phyloP scores from a whole-genome alignment of 2,888 invertebrate genomes.

The Perdita meconis region DNA sequence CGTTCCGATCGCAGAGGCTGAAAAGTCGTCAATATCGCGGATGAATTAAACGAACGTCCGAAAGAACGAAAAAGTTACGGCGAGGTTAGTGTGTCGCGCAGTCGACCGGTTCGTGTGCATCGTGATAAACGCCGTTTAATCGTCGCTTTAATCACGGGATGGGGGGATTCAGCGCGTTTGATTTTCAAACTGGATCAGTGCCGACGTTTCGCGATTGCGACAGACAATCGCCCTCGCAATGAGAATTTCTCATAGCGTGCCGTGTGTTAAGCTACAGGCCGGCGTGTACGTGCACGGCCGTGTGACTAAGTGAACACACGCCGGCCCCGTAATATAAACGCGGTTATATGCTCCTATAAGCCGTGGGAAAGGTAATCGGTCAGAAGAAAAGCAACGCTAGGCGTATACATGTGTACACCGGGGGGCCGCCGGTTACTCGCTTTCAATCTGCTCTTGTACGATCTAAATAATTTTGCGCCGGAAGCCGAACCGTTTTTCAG shows the following conservation, averaged over 20 bases:
- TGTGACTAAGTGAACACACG: slow-evolving; percentile 63
- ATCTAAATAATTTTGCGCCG: slow-evolving; percentile 54
- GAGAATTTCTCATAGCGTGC: slow-evolving; percentile 76
- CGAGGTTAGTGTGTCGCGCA: not conserved
- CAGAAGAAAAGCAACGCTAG: slow-evolving; percentile 77
- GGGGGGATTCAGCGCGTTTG: slow-evolving; percentile 56
- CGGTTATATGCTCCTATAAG: slow-evolving; percentile 50
- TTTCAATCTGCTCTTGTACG: slow-evolving; percentile 51
- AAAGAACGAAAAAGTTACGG: no score
- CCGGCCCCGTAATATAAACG: slow-evolving; percentile 76
- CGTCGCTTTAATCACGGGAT: slow-evolving; percentile 34
- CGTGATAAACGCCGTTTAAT: slow-evolving; percentile 20
- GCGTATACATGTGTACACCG: slow-evolving; percentile 30
- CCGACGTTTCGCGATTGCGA: slow-evolving; percentile 66
- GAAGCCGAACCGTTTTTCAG: slow-evolving; percentile 17
- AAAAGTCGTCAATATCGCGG: not conserved
- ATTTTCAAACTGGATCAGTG: slow-evolving; percentile 72
- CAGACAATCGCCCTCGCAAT: slow-evolving; percentile 75
- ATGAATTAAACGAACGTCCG: not conserved
- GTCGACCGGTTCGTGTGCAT: no score
- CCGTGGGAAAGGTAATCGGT: slow-evolving; percentile 82
- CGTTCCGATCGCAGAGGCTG: slow-evolving; percentile 5
- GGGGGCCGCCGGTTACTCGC: slow-evolving; percentile 38
- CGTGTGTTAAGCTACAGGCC: slow-evolving; percentile 55
- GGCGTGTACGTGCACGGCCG: slow-evolving; percentile 49